Base-by-base conservation (phyloP, 2,113 vertebrate species). In the Taurulus bubalis region DNA sequence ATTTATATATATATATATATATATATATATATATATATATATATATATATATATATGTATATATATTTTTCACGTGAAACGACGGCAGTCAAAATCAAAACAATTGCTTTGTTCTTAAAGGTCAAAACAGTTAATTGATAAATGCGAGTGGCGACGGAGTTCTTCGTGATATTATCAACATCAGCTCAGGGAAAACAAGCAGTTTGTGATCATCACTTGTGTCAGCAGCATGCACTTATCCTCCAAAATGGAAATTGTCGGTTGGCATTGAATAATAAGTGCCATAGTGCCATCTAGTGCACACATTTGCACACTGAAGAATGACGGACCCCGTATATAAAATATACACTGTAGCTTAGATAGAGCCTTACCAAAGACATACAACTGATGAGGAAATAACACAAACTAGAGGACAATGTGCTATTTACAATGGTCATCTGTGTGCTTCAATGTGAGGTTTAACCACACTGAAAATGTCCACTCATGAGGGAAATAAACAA, bases 271-370 rank as follows among this genome's bases (percentile, higher is more conserved):
- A 92, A 94, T 94, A 92, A 90, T 87, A 90, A 93, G 92, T 91
- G 91, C 77, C 91, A 93, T 92, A 94, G 89, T 94, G 93, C 92
- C 93, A 92, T 94, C 93, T 94, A 94, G 92, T 94, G 93, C 80
- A 70, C 90, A 83, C 7, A 85, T 85, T 67, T 76, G 79, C 79
- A 89, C 90, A 92, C 90, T 91, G 90, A 86, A 77, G 18, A 47
- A 82, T 40, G 75, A 70, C 69, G 18, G 56, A 67, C 58, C 26
- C 40, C 42, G 55, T 51, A 76, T 77, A 74, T 78, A 56, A 84
- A 69, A 58, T 20, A 40, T 8, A 18, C 15, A 51, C 18, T 10
- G 24, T 1, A 47, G 28, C 71, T 3, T 45, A 63, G 49, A 60
- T 8, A n/a, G 24, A 60, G 49, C 45, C 38, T 71, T 26, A 64